Base-by-base conservation (phyloP, 2,113 vertebrate genomes). In the Hassar affinis region DNA sequence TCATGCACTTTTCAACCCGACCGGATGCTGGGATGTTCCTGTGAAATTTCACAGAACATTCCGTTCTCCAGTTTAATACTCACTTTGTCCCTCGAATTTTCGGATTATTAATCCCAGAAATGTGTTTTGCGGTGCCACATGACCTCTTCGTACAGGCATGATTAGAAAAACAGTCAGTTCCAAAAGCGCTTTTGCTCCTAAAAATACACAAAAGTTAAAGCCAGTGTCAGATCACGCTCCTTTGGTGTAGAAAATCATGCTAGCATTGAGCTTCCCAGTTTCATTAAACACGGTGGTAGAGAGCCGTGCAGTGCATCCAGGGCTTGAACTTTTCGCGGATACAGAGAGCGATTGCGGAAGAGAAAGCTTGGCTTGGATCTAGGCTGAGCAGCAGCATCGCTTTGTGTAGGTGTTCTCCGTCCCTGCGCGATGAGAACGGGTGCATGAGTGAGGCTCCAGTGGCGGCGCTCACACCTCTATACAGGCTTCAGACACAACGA, bases 1-100 rank as follows among this genome's bases (percentile, higher is more conserved):
- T 61, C 35, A 5, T 47, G 56, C 69, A 59, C 35, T 72, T 59
- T 42, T 59, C 54, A 57, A 33, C 49, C 62, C n/a, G 22, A 49
- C 25, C 14, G 45, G 12, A 71, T 45, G 68, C 14, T 74, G 45
- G n/a, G 69, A 76, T 42, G 51, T n/a, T 84, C 47, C 42, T 52
- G 30, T 78, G 15, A 62, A 78, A 77, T 66, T 30, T 33, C 27
- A 20, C n/a, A 42, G 14, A 75, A 64, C 59, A 64, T 12, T 74
- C 74, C 7, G n/a, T 78, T 56, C 78, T 6, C 20, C 62, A 69
- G 74, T 85, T 74, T 76, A 79, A 88, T 95, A 98, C 98, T 99
- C 92, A 99, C 98, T 99, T 93, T 99, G 97, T 90, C 96, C 98
- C 95, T 99, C 98, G 93, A 99, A 99, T 98, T 99, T 99, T 90